Evolutionary conservation across 1,140 invertebrate species (phyloP), one percentile per base, ranked within the genome.

Genomic region (Chionoecetes opilio): DNA sequence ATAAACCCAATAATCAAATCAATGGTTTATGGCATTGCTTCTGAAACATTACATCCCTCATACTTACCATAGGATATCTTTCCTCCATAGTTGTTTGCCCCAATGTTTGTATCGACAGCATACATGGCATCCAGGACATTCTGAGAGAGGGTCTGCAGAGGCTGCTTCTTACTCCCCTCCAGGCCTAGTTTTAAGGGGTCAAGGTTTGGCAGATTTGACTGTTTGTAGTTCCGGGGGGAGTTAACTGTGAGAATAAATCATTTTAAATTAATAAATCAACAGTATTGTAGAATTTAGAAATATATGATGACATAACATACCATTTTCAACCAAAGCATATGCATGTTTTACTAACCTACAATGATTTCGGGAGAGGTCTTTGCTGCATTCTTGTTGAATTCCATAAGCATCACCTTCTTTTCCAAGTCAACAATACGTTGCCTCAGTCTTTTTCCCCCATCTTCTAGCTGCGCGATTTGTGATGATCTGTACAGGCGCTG

Each of bases 371-470:
- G 26, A 90, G 84, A 26, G 86, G 82, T 31, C 88, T 88, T 34
- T 94, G 21, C 29, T 1, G 29, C 21, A 31, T 29, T 94, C 26
- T 95, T 32, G 0, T 46, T 95, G 2, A 94, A 53, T 82, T 96
- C 91, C 35, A 46, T 31, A 82, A 96, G 92, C 92, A 94, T 92
- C 9, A 96, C 46, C 53, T 96, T 90, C 94, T 94, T 96, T 29
- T 96, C 95, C 38, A 97, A 63, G 84, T 96, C 96, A 11, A 96
- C 94, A 38, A 97, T 96, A 41, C 96, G 96, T n/a, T 96, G 88
- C 29, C 95, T 89, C 29, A 97, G 95, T 89, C 96, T 97, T 87
- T 96, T 94, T 9, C 97, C 97, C 85, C 96, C 96, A 93, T 97
- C 97, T 75, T 96, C 96, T 11, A 97, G 95, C 3, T 46, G 21